These are phyloP conservation scores for Morone chrysops DNA, from an alignment of 2,113 vertebrate genomes.

Conservation along the genomic window DNA sequence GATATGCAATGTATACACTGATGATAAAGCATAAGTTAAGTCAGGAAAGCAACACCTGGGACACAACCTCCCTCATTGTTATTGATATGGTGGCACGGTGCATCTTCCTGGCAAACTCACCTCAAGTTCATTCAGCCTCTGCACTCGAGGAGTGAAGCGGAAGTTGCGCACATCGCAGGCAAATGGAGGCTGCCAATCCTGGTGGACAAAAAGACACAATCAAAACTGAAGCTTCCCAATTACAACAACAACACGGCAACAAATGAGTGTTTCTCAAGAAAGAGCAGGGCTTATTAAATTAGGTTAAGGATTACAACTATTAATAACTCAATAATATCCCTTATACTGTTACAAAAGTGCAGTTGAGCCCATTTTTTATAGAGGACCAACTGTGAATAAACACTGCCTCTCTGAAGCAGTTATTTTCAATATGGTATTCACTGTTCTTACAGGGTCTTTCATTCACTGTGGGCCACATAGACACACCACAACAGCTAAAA, in stretches of 20 bases:
- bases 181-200: constrained; percentile 99
- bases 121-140: constrained; percentile 97
- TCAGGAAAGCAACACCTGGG: neutral
- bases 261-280: neutral
- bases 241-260: neutral
- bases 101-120: constrained; percentile 78
- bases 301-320: neutral
- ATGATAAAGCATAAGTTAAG: too few relatives aligned
- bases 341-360: neutral
- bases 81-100: neutral
- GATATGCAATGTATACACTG: too few relatives aligned
- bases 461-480: neutral
- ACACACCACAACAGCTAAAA: neutral
- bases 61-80: neutral
- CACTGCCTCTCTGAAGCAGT: too few relatives aligned
- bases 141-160: constrained; percentile 95
- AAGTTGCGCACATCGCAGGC: constrained; percentile 98
- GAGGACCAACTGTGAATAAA: neutral
- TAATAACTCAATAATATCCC: neutral
- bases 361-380: neutral
- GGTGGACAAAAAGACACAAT: constrained; percentile 45
- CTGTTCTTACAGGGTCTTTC: neutral
- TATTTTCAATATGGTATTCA: neutral
- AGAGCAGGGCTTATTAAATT: neutral
- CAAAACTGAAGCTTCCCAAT: too few relatives aligned